Base-by-base conservation (phyloP, 2,888 invertebrate species). In the Theretra japonica region DNA sequence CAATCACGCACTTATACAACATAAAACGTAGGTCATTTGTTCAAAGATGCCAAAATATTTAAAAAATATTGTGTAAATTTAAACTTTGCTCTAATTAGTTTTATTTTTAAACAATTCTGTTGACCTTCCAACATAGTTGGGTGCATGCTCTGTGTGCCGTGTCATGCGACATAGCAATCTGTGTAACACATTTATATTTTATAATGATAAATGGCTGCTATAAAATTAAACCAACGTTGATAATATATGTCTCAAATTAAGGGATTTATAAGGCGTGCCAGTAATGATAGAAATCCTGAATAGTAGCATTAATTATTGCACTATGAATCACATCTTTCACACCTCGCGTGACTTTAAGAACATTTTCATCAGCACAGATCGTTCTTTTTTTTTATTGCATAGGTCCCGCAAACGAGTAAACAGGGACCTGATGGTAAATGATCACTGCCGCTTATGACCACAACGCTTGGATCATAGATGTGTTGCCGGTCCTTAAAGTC, bases 41-140 rank as follows among this genome's bases (percentile, higher is more conserved):
- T 62, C 41, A 21, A 62, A 62, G 41, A 41, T 41, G 33, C 62
- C 41, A 62, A 62, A 41, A 21, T 62, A 30, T 60, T 60, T n/a
- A 33, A n/a, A 33, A 41, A 62, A 62, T 62, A 21, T 21, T 11
- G 30, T 8, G 60, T 41, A 30, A n/a, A 8, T 62, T 41, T 41
- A 33, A 62, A 62, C 41, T 11, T 62, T 65, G 41, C 48, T 65
- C 33, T 62, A 62, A 48, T 65, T 65, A 65, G 41, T 65, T 48
- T 41, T 65, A 65, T 65, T 41, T 65, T 23, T 41, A 23, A 23
- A 23, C 41, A 23, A 23, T 48, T 65, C 23, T 17, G 41, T 48
- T 41, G 23, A 5, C 41, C 62, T 65, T 65, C 41, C 11, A 5
- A 65, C 65, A 65, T 41, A 21, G 41, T 48, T 60, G 41, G 41